Conservation (phyloP, 2,797 vertebrate species). For the Phoxinus dragarum region DNA sequence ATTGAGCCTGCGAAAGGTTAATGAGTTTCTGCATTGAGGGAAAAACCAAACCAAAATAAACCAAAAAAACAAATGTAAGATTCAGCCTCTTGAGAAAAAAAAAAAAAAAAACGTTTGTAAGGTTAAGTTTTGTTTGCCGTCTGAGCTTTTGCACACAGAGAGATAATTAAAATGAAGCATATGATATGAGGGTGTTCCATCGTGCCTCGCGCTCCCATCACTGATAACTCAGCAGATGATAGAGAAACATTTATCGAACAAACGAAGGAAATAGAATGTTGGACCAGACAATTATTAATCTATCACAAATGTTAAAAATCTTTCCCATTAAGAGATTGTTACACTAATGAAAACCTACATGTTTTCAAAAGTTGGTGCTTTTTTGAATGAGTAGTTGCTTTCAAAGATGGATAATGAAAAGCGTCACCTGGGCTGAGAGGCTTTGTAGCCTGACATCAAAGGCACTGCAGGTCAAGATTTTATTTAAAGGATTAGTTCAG, state of each 20-base stretch:
- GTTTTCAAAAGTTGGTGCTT: not conserved
- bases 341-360: not conserved
- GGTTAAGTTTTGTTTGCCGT: constrained; percentile 34
- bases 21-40: constrained; percentile 47
- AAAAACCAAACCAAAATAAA: constrained; percentile 15
- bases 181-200: constrained; percentile 20
- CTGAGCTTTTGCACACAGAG: constrained; percentile 21
- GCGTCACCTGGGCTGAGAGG: not conserved
- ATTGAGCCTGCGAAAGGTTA: constrained; percentile 46
- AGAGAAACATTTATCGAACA: constrained; percentile 21
- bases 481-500: too few relatives aligned
- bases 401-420: not conserved
- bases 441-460: not conserved
- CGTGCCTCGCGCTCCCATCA: not conserved
- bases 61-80: not conserved
- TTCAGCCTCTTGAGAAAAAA: not conserved
- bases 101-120: constrained; percentile 22
- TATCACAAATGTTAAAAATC: constrained; percentile 3
- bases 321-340: not conserved
- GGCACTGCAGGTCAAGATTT: too few relatives aligned
- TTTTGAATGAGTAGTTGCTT: not conserved
- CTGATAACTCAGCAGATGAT: constrained; percentile 26
- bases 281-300: constrained; percentile 19
- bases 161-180: constrained; percentile 40
- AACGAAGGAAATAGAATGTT: constrained; percentile 10